Conservation (phyloP, 2,888 invertebrate genomes). For the Cheilosia soror region DNA sequence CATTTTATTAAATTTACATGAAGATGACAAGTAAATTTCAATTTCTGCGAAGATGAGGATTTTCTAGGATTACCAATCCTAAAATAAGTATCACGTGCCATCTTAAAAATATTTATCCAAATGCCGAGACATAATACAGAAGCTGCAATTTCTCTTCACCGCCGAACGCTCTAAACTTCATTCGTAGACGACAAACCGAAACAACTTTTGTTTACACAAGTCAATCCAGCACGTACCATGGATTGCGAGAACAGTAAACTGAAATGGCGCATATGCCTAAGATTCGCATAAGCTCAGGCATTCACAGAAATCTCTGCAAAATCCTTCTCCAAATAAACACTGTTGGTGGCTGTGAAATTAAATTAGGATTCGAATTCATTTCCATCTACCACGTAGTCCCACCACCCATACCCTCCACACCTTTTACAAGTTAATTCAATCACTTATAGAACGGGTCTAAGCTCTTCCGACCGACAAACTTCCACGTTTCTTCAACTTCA, state of each 20-base stretch:
- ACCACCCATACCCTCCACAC: neutral
- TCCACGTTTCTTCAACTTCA: neutral
- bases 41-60: too few species aligned
- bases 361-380: constrained; percentile 53
- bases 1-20: too few species aligned
- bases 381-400: neutral
- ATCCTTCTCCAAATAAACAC: constrained; percentile 25
- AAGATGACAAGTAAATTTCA: too few species aligned
- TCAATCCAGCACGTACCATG: constrained; percentile 16
- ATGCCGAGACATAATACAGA: neutral
- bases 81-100: neutral
- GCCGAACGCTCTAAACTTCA: neutral
- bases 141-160: neutral
- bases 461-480: constrained; percentile 25
- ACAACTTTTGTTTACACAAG: neutral
- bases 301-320: constrained; percentile 5
- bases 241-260: neutral
- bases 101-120: neutral
- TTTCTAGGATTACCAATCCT: neutral
- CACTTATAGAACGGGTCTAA: constrained; percentile 21
- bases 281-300: neutral
- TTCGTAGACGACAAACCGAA: neutral
- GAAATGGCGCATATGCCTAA: constrained; percentile 18
- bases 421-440: constrained; percentile 42
- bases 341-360: constrained; percentile 18